A percentile compares a stretch with the other conserved stretches of the same genome.
Conservation (phyloP, 2,113 vertebrate species). For the Astatotilapia flaviijosephi region DNA sequence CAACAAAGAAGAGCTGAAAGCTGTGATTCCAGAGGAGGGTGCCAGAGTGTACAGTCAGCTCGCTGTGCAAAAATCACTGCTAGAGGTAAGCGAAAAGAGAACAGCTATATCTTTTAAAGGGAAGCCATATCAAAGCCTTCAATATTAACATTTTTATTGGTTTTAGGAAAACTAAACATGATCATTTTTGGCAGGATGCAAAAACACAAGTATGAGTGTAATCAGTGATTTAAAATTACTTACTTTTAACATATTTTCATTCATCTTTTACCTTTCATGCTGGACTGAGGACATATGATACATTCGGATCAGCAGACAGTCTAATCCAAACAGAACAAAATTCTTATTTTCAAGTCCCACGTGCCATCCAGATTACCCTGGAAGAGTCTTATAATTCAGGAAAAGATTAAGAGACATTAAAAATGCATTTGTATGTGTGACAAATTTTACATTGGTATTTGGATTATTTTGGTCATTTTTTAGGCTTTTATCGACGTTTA, state of each 20-base stretch:
- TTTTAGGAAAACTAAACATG: background rate
- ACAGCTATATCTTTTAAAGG: background rate
- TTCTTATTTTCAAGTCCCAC: background rate
- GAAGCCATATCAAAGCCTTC: background rate
- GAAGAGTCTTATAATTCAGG: background rate
- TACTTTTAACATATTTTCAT: background rate
- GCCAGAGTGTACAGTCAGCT: slow-evolving; percentile 85
- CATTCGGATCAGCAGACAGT: background rate
- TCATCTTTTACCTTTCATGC: background rate
- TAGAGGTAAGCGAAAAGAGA: slow-evolving; percentile 63
- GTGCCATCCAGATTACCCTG: background rate
- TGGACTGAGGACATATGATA: background rate
- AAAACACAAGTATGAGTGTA: background rate
- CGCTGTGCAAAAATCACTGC: slow-evolving; percentile 78
- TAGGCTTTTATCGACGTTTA: background rate
- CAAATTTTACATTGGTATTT: background rate
- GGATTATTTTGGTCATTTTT: background rate
- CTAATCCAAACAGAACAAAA: background rate
- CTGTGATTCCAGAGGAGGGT: slow-evolving; percentile 76
- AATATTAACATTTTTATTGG: background rate
- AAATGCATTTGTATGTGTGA: background rate
- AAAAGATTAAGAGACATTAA: background rate
- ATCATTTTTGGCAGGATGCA: background rate
- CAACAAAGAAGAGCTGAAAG: slow-evolving; percentile 75
- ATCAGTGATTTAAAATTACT: background rate